Base-by-base conservation (phyloP, 1,140 invertebrate genomes). In the Adoxophyes honmai region DNA sequence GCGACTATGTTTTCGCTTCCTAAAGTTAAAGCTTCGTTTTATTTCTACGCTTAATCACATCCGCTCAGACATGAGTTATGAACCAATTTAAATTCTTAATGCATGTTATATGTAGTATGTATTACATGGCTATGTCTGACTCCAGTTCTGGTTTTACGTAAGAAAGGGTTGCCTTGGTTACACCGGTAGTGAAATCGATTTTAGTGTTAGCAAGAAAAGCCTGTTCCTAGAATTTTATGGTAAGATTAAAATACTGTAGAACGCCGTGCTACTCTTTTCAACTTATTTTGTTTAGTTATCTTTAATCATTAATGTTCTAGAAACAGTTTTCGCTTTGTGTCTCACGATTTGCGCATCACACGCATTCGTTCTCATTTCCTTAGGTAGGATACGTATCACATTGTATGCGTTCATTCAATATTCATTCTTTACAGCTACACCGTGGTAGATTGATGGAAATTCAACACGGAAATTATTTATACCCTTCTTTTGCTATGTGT, bases 101-200 rank as follows among this genome's bases (percentile, higher is more conserved):
- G 21, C 21, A 28, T 28, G 21, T 6, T 48, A 48, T 33, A 28
- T n/a, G n/a, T n/a, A n/a, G n/a, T n/a, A n/a, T n/a, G n/a, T n/a
- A n/a, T n/a, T n/a, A n/a, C 16, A 48, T 18, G n/a, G 11, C 4
- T 48, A 11, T 7, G 16, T n/a, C 18, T 21, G 4, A 8, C 10
- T 44, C n/a, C n/a, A 21, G 8, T 21, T 48, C 4, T 28, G 21
- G 21, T 48, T 44, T 33, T 48, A 63, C 33, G n/a, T 42, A 44
- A 60, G 44, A 54, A 48, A 48, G 5, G 10, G 65, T 67, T 62
- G 36, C 58, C 57, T 52, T 28, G 62, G 59, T 10, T 60, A 62
- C 62, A 11, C n/a, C 15, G 56, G 38, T 33, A 48, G 62, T 61
- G 53, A 52, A 60, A 59, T 68, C 66, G 59, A 64, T 67, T 15